Evolutionary conservation across 2,113 vertebrate genomes (phyloP).

Genomic region (Tachuris rubrigastra): DNA sequence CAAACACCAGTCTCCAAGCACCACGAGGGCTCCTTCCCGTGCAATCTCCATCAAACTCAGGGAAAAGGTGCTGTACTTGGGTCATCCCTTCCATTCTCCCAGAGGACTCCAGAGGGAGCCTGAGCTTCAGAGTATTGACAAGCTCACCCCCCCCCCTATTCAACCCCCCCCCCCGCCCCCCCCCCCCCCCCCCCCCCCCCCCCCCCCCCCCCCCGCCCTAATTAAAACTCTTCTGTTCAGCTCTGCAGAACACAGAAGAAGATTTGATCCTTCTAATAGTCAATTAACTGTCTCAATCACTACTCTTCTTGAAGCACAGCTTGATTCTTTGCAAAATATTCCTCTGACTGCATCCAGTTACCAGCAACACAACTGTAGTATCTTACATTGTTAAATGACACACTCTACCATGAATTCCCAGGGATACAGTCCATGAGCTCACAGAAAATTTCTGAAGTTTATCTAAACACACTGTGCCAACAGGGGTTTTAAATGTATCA

Average conservation of each 20-base stretch:
- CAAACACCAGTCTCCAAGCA: not conserved
- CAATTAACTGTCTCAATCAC: not conserved
- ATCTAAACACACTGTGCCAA: not conserved
- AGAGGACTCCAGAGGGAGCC: not conserved
- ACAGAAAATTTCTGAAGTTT: not conserved
- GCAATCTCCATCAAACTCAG: not conserved
- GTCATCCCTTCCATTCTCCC: not conserved
- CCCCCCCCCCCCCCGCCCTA: not conserved
- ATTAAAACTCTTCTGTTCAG: not conserved
- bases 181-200: not conserved
- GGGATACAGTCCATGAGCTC: not conserved
- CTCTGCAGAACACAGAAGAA: not conserved
- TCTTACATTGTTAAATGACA: not conserved
- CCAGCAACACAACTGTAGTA: not conserved
- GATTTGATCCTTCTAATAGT: not conserved
- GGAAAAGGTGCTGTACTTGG: not conserved
- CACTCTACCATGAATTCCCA: not conserved
- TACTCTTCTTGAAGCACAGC: not conserved
- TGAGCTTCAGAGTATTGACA: not conserved
- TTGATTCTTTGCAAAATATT: not conserved
- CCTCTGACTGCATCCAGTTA: not conserved
- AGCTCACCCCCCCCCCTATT: not conserved
- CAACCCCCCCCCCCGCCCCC: not conserved
- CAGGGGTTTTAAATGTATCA: not conserved
- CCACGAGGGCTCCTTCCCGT: not conserved